Evolutionary conservation across 2,113 vertebrate species (phyloP).

Genomic region (Mesembrinibis cayennensis): DNA sequence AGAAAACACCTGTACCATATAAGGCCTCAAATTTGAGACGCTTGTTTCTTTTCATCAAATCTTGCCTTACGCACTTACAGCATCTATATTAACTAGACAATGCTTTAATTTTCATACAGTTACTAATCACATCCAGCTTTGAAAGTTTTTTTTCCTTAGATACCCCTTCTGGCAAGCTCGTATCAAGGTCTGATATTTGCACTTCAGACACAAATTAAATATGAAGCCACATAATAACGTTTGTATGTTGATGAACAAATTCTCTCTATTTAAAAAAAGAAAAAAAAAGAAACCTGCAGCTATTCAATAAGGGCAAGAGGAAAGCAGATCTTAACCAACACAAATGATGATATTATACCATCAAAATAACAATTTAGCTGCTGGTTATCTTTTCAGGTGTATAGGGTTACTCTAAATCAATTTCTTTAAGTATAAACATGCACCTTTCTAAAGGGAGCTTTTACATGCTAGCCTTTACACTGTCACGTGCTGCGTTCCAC

Average conservation of each 20-base stretch:
- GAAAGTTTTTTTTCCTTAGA: not conserved
- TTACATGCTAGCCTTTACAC: not conserved
- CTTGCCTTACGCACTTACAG: not conserved
- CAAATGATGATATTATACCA: accelerated
- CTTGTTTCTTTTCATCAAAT: not conserved
- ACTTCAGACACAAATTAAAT: not conserved
- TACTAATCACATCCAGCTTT: not conserved
- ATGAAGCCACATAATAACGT: accelerated
- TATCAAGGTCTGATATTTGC: not conserved
- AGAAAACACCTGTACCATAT: accelerated
- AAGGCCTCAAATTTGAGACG: not conserved
- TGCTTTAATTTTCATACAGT: not conserved
- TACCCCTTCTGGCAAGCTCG: accelerated
- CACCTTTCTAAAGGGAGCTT: not conserved
- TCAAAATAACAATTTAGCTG: not conserved
- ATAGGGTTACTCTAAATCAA: too few species aligned
- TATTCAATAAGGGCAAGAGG: not conserved
- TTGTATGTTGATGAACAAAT: not conserved
- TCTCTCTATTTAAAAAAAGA: not conserved
- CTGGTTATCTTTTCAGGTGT: not conserved
- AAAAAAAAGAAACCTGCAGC: not conserved
- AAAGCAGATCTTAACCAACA: not conserved
- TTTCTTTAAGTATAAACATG: not conserved
- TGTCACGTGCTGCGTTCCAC: not conserved
- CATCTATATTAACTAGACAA: accelerated